Evolutionary conservation across 2,113 vertebrate genomes (phyloP), one percentile per base, ranked within the genome.

Genomic region (Silurus glanis): DNA sequence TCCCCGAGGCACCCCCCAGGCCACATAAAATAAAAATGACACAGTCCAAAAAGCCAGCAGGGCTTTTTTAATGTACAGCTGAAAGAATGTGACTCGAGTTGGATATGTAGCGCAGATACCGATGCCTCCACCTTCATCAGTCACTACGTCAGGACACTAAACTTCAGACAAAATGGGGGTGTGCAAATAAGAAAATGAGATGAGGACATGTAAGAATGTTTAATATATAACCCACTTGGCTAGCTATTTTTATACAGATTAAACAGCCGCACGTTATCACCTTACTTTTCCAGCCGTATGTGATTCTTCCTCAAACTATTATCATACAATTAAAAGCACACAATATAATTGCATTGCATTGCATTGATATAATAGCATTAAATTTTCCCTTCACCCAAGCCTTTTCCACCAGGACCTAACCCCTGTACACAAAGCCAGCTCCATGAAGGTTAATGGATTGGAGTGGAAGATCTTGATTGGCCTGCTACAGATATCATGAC

Each of bases 1-100:
- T 80, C 25, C 9, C 8, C 45, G 53, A 58, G 55, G 76, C 14
- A 58, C 7, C 76, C 75, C 25, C 9, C 53, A 58, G 76, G 76
- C n/a, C 25, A 80, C 37, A 21, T 59, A 10, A 80, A 80, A 59
- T 80, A 61, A 80, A 80, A 45, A 80, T 80, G 56, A 59, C 28
- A 37, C 56, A 7, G 56, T 80, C 19, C 56, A 61, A 37, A 37
- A 37, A 37, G 16, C 76, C 76, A 37, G 14, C 76, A 37, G 56
- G 17, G 76, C 55, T 80, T 79, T 80, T 45, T n/a, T 25, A 25
- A 9, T 56, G 75, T 16, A 55, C 4, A 16, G n/a, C 3, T 37
- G 55, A 19, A 37, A 21, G 16, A 80, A 45, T 80, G 59, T 37
- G 17, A 80, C 17, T 59, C 14, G 5, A 37, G 55, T 21, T 45